These are phyloP conservation scores for Ancistrus triradiatus DNA, from an alignment of 2,113 vertebrate species.

Conservation along the genomic window DNA sequence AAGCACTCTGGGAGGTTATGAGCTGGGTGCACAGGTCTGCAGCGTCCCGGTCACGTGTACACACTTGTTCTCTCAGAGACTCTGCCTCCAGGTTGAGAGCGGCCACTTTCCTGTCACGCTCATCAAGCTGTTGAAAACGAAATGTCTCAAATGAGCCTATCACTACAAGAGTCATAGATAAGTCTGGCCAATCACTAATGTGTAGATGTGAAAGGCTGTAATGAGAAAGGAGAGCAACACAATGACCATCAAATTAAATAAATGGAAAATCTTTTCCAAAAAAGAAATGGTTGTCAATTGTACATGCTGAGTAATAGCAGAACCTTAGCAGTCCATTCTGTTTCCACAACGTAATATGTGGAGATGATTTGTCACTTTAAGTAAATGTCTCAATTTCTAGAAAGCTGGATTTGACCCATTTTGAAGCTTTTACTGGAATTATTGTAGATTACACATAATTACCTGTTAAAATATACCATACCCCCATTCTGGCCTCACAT, in stretches of 20 bases:
- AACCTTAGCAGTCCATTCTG: constrained; percentile 21
- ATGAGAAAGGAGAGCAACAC: no score
- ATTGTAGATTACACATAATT: constrained; percentile 52
- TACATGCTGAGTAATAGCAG: no score
- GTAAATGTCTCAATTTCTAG: constrained; percentile 42
- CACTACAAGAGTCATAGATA: neutral
- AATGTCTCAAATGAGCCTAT: neutral
- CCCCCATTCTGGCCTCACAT: constrained; percentile 17
- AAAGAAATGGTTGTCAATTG: no score
- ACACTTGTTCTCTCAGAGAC: constrained; percentile 28
- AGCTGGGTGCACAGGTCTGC: constrained; percentile 33
- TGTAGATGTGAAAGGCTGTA: no score
- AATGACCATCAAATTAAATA: constrained; percentile 1
- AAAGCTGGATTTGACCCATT: constrained; percentile 28
- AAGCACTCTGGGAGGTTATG: constrained; percentile 41
- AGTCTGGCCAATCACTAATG: neutral
- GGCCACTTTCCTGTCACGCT: constrained; percentile 35
- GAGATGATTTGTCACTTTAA: constrained; percentile 41
- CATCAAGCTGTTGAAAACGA: constrained; percentile 31
- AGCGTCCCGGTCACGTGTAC: constrained; percentile 19
- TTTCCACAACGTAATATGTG: neutral
- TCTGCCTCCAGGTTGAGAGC: constrained; percentile 18
- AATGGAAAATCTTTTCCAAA: neutral
- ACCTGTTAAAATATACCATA: constrained; percentile 36
- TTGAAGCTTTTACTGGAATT: constrained; percentile 44